phyloP scores from a whole-genome alignment of 2,113 vertebrate genomes.

The Phaethornis superciliosus region DNA sequence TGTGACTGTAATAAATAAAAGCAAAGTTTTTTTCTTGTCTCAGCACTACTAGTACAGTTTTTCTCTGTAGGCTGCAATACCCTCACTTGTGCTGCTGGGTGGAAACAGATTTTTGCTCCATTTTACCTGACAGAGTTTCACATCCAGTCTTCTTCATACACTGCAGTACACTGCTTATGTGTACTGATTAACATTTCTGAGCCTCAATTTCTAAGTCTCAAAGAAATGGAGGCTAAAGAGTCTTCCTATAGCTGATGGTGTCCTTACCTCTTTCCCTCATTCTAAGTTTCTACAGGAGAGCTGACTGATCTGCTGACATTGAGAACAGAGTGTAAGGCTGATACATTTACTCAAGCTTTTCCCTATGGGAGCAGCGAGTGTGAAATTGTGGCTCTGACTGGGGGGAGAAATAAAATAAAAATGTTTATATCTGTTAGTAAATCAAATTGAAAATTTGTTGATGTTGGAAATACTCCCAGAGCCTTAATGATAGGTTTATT shows the following conservation, averaged over 20 bases:
- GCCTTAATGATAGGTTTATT: slow-evolving; percentile 48
- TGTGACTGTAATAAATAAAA: neutral
- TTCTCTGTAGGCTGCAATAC: neutral
- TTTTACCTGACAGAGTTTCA: neutral
- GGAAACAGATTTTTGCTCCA: neutral
- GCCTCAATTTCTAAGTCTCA: neutral
- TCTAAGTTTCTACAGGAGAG: neutral
- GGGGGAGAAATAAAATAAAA: neutral
- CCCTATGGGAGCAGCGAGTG: neutral
- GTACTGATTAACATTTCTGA: neutral
- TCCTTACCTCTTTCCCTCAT: neutral
- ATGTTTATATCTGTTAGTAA: slow-evolving; percentile 24
- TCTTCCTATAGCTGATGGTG: neutral
- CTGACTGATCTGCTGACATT: neutral
- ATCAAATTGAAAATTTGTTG: slow-evolving; percentile 31
- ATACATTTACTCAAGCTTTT: neutral
- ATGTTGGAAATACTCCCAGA: slow-evolving; percentile 45
- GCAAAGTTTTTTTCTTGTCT: neutral
- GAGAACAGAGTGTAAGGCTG: neutral
- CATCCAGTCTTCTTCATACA: neutral
- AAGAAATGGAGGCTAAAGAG: neutral
- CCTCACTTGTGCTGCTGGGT: neutral
- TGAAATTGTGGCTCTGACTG: neutral
- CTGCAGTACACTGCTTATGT: neutral
- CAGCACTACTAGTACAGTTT: neutral